Conservation (phyloP, 2,888 invertebrate species). For the Ichneumoninae sp. region DNA sequence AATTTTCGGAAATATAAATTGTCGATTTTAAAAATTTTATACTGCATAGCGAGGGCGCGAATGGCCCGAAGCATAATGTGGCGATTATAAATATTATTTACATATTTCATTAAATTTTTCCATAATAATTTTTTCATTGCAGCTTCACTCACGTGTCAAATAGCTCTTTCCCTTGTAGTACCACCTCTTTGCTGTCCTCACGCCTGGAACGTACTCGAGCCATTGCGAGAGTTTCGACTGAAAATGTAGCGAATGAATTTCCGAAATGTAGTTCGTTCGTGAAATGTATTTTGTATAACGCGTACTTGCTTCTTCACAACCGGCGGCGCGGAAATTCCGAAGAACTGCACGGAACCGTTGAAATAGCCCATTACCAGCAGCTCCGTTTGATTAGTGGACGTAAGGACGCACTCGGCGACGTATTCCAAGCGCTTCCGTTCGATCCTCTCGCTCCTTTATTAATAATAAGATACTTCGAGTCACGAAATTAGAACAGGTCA, state of each 20-base stretch:
- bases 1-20: too few relatives aligned
- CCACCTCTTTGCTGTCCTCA: conserved; percentile 71
- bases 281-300: not conserved
- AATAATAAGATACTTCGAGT: not conserved
- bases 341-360: conserved; percentile 75
- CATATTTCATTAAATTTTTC: not conserved
- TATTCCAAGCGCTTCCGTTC: conserved; percentile 74
- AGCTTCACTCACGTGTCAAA: conserved; percentile 71
- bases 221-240: conserved; percentile 69
- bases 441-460: conserved; percentile 72
- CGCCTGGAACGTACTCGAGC: conserved; percentile 72
- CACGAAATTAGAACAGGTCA: not conserved
- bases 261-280: not conserved
- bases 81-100: conserved; percentile 9
- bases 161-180: conserved; percentile 74
- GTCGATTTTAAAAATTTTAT: too few relatives aligned
- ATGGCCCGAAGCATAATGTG: not conserved
- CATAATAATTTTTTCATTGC: conserved; percentile 15
- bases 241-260: not conserved
- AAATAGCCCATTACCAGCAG: conserved; percentile 77
- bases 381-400: conserved; percentile 74
- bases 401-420: conserved; percentile 75
- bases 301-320: conserved; percentile 65
- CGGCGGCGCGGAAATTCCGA: conserved; percentile 71
- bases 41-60: too few relatives aligned